phyloP scores from a whole-genome alignment of 1,140 invertebrate genomes.

The Cydia pomonella region DNA sequence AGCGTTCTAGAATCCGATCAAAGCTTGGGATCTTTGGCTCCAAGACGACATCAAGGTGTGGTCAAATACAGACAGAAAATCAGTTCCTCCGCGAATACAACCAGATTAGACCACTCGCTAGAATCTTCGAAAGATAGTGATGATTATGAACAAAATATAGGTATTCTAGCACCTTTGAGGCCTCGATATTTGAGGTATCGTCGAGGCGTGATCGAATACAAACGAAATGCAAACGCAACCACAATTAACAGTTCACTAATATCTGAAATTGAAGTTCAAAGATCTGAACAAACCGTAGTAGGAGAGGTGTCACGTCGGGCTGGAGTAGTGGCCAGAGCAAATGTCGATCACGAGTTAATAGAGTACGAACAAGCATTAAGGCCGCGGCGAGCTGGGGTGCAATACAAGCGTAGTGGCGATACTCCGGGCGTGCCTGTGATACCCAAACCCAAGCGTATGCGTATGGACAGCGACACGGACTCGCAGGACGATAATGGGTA shows the following conservation, averaged over 20 bases:
- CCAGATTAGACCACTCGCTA: neutral
- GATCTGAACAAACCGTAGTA: neutral
- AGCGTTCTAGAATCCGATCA: neutral
- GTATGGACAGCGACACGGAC: conserved; percentile 3
- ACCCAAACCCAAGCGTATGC: neutral
- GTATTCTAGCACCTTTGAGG: neutral
- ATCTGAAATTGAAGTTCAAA: too few species aligned
- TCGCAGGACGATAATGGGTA: conserved; percentile 3
- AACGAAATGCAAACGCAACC: neutral
- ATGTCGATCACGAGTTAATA: neutral
- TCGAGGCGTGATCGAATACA: neutral
- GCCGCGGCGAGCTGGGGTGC: neutral
- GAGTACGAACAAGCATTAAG: neutral
- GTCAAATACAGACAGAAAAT: neutral
- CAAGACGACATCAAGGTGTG: neutral
- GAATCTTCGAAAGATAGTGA: neutral
- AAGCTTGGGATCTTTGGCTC: neutral
- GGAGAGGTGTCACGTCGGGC: neutral
- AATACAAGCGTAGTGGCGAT: neutral
- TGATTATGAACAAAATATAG: neutral
- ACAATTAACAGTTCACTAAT: neutral
- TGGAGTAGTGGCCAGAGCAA: neutral
- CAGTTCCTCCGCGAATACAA: neutral
- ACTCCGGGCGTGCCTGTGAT: neutral
- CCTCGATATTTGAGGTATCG: neutral